These are phyloP conservation scores for Labeo rohita DNA, from an alignment of 2,113 vertebrate species.

Conservation along the genomic window DNA sequence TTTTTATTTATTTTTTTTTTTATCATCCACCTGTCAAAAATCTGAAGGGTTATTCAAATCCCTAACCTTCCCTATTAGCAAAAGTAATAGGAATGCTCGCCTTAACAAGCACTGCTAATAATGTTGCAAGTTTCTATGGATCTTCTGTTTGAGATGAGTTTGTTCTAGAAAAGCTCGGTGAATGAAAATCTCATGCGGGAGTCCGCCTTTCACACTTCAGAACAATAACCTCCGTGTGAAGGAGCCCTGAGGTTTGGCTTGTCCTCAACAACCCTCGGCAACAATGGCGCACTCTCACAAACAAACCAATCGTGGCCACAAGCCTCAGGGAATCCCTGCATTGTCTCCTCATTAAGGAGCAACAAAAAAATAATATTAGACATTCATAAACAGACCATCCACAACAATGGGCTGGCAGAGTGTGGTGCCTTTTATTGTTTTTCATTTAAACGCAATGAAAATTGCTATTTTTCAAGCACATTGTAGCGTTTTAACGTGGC, in stretches of 20 bases:
- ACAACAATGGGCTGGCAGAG: slow-evolving; percentile 16
- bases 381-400: slow-evolving; percentile 25
- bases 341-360: slow-evolving; percentile 25
- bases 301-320: slow-evolving; percentile 66
- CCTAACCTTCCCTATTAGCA: neutral
- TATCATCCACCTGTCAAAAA: neutral
- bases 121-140: slow-evolving; percentile 38
- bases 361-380: slow-evolving; percentile 14
- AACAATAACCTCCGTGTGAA: slow-evolving; percentile 68
- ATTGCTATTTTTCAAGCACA: neutral
- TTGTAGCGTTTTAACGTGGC: slow-evolving; percentile 13
- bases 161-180: slow-evolving; percentile 38
- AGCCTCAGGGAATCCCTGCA: slow-evolving; percentile 32
- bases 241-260: slow-evolving; percentile 63
- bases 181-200: slow-evolving; percentile 41
- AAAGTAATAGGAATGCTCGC: neutral
- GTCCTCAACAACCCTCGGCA: slow-evolving; percentile 59
- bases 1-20: neutral
- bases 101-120: neutral
- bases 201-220: slow-evolving; percentile 53
- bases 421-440: neutral
- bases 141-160: slow-evolving; percentile 50
- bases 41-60: neutral
- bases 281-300: slow-evolving; percentile 71
- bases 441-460: slow-evolving; percentile 5